Evolutionary conservation across 2,113 vertebrate species (phyloP), one percentile per base, ranked within the genome.

Genomic region (Otocyon megalotis): DNA sequence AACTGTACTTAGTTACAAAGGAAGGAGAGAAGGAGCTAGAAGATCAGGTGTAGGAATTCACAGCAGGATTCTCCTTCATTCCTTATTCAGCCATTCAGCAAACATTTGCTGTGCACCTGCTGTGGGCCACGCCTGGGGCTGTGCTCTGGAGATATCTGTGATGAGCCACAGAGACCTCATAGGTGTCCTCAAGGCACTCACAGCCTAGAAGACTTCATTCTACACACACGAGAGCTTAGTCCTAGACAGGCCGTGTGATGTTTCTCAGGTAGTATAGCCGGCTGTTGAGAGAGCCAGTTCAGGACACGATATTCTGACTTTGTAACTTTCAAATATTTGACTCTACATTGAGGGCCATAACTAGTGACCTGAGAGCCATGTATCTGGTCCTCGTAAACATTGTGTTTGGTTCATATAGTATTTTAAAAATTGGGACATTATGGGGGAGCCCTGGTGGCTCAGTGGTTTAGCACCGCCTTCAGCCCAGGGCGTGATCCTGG

Each of bases 101-200:
- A 65, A 65, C 32, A 35, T 60, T 63, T 71, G n/a, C 43, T 86
- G 15, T 24, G 2, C 11, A 8, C 30, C 8, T 48, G 13, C 56
- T 13, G 13, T 15, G 2, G 35, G 11, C 35, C 43, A 22, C 2
- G 17, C 32, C 37, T n/a, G 30, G 3, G 80, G 19, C 53, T 81
- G 5, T 9, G 2, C 13, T 35, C 37, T 71, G 28, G 56, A 22
- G 56, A 48, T 48, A 22, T 2, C 0, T 43, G 1, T 6, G 1
- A 13, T 62, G 54, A 87, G 54, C 19, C 10, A 43, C 60, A 71
- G 63, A 62, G 32, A 54, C 22, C 3, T 37, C 15, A 0, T n/a
- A 53, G 2, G 20, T 63, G 9, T 12, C 81, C n/a, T 62, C 22
- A 50, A 37, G 37, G n/a, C 6, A 17, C 58, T 43, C 28, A 67